phyloP scores from a whole-genome alignment of 2,888 invertebrate genomes.

The Drepana falcataria region DNA sequence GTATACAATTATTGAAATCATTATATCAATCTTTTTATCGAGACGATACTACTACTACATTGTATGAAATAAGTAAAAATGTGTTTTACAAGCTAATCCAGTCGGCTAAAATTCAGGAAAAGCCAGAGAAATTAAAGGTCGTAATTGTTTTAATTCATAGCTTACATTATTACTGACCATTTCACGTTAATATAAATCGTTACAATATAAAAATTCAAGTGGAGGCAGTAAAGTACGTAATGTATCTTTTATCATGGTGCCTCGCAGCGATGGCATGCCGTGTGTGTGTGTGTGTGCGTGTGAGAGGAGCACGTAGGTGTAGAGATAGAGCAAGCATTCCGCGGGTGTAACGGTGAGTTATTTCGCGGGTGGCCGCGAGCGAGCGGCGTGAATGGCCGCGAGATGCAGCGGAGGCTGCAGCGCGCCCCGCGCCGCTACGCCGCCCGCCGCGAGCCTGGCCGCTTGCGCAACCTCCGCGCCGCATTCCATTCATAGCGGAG shows the following conservation, averaged over 20 bases:
- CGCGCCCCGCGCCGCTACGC: slow-evolving; percentile 41
- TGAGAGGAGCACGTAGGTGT: slow-evolving; percentile 33
- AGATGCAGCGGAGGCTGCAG: slow-evolving; percentile 67
- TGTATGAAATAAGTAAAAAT: too few species aligned
- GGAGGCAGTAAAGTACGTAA: neutral
- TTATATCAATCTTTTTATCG: too few species aligned
- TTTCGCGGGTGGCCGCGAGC: slow-evolving; percentile 64
- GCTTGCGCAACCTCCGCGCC: slow-evolving; percentile 73
- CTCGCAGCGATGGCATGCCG: slow-evolving; percentile 34
- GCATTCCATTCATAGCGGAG: slow-evolving; percentile 75
- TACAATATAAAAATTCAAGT: neutral
- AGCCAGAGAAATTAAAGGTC: too few species aligned
- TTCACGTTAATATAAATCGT: neutral
- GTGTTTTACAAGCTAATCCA: too few species aligned
- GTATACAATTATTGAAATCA: too few species aligned
- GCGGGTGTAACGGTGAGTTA: slow-evolving; percentile 73
- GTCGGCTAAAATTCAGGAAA: too few species aligned
- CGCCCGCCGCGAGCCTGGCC: slow-evolving; percentile 44
- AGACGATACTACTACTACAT: too few species aligned
- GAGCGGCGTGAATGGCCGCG: slow-evolving; percentile 73
- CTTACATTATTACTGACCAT: too few species aligned
- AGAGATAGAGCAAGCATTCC: slow-evolving; percentile 73
- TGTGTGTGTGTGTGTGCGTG: slow-evolving; percentile 32
- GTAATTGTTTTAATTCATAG: too few species aligned
- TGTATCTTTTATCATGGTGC: slow-evolving; percentile 9